These are phyloP conservation scores for Lacanobia oleracea DNA, from an alignment of 2,888 invertebrate species.

Conservation along the genomic window DNA sequence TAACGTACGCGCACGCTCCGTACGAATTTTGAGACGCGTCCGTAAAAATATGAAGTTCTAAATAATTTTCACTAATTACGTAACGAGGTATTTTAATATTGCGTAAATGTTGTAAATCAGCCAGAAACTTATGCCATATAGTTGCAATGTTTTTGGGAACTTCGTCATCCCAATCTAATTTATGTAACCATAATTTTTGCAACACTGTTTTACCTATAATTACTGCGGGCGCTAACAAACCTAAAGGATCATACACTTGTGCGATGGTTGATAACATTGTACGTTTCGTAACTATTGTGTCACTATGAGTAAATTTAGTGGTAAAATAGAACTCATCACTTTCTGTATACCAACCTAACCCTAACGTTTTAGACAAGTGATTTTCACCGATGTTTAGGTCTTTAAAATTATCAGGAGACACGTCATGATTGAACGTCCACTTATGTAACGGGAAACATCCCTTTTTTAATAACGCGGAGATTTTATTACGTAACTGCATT, in stretches of 20 bases:
- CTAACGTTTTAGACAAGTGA: constrained; percentile 8
- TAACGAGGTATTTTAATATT: not conserved
- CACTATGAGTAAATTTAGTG: not conserved
- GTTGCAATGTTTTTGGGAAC: not conserved
- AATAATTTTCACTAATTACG: not conserved
- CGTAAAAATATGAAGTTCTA: constrained; percentile 17
- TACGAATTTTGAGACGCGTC: constrained; percentile 30
- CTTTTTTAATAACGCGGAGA: not conserved
- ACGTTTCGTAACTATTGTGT: constrained; percentile 9
- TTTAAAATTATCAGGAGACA: not conserved
- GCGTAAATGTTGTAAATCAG: not conserved
- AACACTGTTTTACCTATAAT: constrained; percentile 4
- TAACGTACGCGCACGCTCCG: constrained; percentile 23
- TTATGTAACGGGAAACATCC: constrained; percentile 18
- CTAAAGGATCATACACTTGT: constrained; percentile 20
- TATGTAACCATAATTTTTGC: constrained; percentile 20
- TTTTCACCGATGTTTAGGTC: constrained; percentile 15
- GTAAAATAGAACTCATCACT: constrained; percentile 18
- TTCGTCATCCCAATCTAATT: constrained; percentile 23
- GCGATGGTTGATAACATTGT: constrained; percentile 18
- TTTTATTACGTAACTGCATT: constrained; percentile 17
- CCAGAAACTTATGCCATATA: constrained; percentile 14
- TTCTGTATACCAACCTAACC: constrained; percentile 17
- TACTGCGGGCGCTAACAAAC: constrained; percentile 6
- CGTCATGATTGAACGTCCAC: constrained; percentile 18